These are phyloP conservation scores for Callyntrura sp. DNA, from an alignment of 2,888 invertebrate species.

Conservation along the genomic window DNA sequence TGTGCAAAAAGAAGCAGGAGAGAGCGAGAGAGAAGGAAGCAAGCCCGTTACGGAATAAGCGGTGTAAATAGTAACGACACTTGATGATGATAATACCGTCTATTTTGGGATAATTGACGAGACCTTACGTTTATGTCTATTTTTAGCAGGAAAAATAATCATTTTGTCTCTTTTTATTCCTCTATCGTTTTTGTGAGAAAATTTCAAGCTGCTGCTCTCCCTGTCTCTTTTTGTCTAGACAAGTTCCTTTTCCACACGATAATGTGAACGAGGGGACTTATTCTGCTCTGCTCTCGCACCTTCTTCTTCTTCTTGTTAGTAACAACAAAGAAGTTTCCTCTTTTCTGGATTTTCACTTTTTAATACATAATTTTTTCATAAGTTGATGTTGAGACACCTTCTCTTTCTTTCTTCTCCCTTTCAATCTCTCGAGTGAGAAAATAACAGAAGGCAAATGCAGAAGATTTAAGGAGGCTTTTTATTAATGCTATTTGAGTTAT, in stretches of 20 bases:
- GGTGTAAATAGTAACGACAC: too few species aligned
- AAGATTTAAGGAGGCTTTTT: neutral
- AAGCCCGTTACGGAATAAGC: too few species aligned
- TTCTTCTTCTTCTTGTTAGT: neutral
- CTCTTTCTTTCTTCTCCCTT: conserved; percentile 14
- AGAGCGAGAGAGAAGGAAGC: neutral
- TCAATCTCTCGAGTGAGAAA: neutral
- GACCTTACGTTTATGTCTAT: neutral
- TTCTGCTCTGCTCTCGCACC: neutral
- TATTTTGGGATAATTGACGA: conserved; percentile 40
- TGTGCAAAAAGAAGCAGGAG: neutral
- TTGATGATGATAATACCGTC: neutral
- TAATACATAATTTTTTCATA: neutral
- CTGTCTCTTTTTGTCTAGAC: too few species aligned
- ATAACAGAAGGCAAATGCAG: neutral
- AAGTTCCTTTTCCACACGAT: too few species aligned
- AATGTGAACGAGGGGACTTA: too few species aligned
- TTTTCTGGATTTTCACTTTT: neutral
- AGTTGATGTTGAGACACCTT: neutral
- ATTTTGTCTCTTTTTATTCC: neutral
- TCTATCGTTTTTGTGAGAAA: neutral
- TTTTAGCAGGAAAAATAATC: conserved; percentile 35
- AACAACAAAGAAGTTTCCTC: neutral
- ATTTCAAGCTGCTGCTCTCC: conserved; percentile 12
- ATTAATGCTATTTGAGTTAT: neutral